Conservation (phyloP, 2,113 vertebrate genomes). For the Odocoileus hemionus region DNA sequence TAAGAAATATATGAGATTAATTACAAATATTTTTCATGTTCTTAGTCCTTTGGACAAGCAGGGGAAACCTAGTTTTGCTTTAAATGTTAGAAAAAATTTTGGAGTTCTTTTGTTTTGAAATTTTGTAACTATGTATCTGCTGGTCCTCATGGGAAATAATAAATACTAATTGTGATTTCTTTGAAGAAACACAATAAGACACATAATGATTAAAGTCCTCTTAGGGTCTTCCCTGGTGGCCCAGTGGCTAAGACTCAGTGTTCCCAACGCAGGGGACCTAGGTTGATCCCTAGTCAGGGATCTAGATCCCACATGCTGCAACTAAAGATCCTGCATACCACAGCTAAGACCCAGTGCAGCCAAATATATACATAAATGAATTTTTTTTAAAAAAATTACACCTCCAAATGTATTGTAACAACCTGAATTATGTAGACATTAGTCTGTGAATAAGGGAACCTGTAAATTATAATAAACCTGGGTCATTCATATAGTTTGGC, state of each 20-base stretch:
- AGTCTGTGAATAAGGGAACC: neutral
- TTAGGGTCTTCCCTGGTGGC: neutral
- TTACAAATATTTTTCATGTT: neutral
- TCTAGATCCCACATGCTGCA: neutral
- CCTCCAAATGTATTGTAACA: neutral
- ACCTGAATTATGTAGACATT: neutral
- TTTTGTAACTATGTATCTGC: neutral
- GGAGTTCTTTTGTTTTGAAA: neutral
- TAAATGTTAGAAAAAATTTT: neutral
- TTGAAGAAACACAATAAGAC: neutral
- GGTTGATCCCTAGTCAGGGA: neutral
- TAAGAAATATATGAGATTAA: neutral
- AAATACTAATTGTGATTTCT: neutral
- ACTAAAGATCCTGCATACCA: neutral
- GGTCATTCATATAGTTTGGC: neutral
- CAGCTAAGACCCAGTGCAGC: neutral
- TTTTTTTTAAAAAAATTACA: neutral
- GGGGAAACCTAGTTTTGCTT: neutral
- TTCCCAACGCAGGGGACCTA: rapidly evolving
- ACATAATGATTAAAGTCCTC: neutral
- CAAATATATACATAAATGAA: neutral
- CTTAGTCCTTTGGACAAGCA: neutral
- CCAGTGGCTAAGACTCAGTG: neutral
- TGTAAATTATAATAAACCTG: constrained; percentile 5
- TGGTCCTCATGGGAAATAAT: neutral